Base-by-base conservation (phyloP, 2,888 invertebrate genomes). In the Lacanobia wlatinum region DNA sequence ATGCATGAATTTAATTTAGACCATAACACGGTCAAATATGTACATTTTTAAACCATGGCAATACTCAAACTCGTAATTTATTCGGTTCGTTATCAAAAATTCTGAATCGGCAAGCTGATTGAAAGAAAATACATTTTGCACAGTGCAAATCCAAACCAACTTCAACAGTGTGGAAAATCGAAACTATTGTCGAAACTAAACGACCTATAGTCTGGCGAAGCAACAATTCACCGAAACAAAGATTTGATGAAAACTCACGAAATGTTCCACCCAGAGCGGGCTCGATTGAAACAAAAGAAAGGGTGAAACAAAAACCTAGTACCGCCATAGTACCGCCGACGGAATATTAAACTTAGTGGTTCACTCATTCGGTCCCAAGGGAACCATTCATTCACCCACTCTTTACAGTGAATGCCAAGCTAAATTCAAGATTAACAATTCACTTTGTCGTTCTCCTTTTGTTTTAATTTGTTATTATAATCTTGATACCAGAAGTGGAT, bases 301-400 rank as follows among this genome's bases (percentile, higher is more conserved):
- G 34, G 34, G 64, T 34, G 46, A 66, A 59, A 73, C 48, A 64
- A 59, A 82, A 62, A 60, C 67, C 43, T 55, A 64, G 52, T 46
- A 64, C 70, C 53, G 62, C 71, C 67, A 59, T 55, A 64, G 52
- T 46, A 64, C 70, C 53, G 62, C 71, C 67, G 60, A 76, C 84
- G 73, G 76, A 85, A 84, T 85, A 85, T 84, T 84, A 85, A 85
- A 83, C 77, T 74, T 81, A 79, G 68, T 75, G 79, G 84, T 87
- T 87, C 86, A 86, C 84, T 87, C 85, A 87, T 72, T 88, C 88
- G 86, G 81, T 90, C 92, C 84, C 88, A 66, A 65, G 87, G 83
- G 90, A 87, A 68, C 84, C 87, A 88, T 92, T 90, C 90, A 88
- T 87, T 90, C 88, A 81, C 77, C 83, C 83, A 87, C 85, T 89